Evolutionary conservation across 2,888 invertebrate genomes (phyloP).

Genomic region (Apodemia duryi): DNA sequence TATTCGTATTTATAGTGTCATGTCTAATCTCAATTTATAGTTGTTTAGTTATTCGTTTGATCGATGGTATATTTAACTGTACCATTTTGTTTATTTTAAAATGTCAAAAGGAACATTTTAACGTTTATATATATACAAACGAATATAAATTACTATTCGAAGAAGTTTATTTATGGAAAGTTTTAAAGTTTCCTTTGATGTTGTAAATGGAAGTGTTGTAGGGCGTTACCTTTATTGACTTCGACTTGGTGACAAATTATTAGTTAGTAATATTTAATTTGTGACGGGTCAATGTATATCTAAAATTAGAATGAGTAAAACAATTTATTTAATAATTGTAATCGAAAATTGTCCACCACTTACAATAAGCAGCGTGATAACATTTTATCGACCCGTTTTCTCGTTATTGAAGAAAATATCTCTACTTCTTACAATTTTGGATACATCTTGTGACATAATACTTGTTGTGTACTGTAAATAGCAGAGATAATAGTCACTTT

Average conservation of each 20-base stretch:
- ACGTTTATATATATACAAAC: constrained; percentile 8
- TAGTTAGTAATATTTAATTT: constrained; percentile 1
- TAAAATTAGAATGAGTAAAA: too few relatives aligned
- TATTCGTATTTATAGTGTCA: too few relatives aligned
- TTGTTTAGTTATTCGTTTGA: neutral
- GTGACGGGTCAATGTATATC: neutral
- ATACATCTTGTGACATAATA: too few relatives aligned
- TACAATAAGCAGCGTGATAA: too few relatives aligned
- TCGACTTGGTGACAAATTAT: constrained; percentile 1
- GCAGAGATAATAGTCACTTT: too few relatives aligned
- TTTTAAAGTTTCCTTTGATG: neutral
- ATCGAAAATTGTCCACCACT: too few relatives aligned
- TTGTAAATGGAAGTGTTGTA: neutral
- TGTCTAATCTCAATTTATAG: too few relatives aligned
- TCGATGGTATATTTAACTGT: neutral
- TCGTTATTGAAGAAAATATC: too few relatives aligned
- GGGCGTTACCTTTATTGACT: constrained; percentile 1
- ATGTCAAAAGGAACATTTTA: constrained; percentile 9
- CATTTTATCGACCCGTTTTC: too few relatives aligned
- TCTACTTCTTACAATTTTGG: too few relatives aligned
- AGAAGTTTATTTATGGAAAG: constrained; percentile 6
- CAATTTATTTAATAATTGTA: too few relatives aligned
- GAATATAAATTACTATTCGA: neutral
- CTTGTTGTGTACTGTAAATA: too few relatives aligned
- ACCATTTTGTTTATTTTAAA: constrained; percentile 1